Evolutionary conservation across 2,113 vertebrate species (phyloP).

Genomic region (Proteles cristata): DNA sequence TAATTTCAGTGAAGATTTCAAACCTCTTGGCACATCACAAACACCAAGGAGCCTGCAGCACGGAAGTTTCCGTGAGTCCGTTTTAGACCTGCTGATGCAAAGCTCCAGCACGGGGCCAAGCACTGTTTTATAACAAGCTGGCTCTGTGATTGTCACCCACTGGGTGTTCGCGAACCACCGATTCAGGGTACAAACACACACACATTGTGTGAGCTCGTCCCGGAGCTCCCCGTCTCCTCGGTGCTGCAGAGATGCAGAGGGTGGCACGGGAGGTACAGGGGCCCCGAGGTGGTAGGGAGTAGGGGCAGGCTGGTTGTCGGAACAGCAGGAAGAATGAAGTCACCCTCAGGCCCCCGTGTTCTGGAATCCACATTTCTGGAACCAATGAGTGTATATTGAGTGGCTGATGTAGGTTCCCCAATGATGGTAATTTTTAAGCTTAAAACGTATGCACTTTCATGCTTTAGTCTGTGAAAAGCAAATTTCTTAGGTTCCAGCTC

Average conservation of each 20-base stretch:
- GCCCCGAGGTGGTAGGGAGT: background rate
- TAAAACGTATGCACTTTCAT: background rate
- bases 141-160: background rate
- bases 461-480: background rate
- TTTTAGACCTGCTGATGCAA: background rate
- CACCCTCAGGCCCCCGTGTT: background rate
- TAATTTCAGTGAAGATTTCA: slow-evolving; percentile 20
- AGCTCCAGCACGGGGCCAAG: background rate
- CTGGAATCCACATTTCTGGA: background rate
- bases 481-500: background rate
- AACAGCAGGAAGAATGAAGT: background rate
- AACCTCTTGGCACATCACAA: background rate
- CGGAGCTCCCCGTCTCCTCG: background rate
- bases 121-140: background rate
- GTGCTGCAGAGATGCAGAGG: background rate
- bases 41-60: background rate
- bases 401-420: background rate
- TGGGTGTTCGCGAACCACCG: background rate
- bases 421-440: background rate
- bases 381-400: background rate
- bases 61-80: background rate
- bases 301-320: background rate
- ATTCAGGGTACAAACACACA: too few relatives aligned
- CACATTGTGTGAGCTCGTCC: background rate
- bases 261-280: background rate